phyloP scores from a whole-genome alignment of 1,140 invertebrate genomes.

The Pogonomyrmex californicus region DNA sequence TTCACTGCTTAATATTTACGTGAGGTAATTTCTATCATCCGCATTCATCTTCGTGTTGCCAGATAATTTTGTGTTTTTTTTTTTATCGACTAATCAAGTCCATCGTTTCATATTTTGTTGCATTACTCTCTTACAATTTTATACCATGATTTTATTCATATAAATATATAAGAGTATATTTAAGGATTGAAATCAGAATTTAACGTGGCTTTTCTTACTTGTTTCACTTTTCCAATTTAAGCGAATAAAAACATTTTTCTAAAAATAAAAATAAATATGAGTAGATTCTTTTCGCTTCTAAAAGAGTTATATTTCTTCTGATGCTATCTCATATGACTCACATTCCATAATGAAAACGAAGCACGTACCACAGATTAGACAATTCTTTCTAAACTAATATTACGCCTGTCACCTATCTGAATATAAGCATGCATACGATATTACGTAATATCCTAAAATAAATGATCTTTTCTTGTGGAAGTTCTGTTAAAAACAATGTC shows the following conservation, averaged over 20 bases:
- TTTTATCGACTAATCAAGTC: not conserved
- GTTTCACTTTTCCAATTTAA: not conserved
- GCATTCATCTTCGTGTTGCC: not conserved
- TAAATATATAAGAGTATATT: not conserved
- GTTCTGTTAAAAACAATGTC: not conserved
- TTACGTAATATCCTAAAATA: not conserved
- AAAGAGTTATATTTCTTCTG: not conserved
- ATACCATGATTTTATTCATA: not conserved
- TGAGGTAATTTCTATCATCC: not conserved
- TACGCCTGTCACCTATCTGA: not conserved
- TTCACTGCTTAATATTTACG: not conserved
- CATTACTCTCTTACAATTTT: not conserved
- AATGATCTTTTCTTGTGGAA: not conserved
- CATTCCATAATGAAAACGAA: conserved; percentile 35
- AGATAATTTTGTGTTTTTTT: not conserved
- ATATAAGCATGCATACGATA: not conserved
- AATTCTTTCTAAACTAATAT: conserved; percentile 62
- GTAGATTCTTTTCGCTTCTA: not conserved
- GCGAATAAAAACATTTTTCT: not conserved
- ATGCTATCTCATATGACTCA: conserved; percentile 57
- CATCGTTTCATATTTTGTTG: not conserved
- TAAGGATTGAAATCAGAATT: not conserved
- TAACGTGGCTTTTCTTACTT: not conserved
- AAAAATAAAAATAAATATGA: conserved; percentile 7
- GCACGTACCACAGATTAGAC: conserved; percentile 72